Evolutionary conservation across 2,888 invertebrate species (phyloP).

Genomic region (Volucella inanis): DNA sequence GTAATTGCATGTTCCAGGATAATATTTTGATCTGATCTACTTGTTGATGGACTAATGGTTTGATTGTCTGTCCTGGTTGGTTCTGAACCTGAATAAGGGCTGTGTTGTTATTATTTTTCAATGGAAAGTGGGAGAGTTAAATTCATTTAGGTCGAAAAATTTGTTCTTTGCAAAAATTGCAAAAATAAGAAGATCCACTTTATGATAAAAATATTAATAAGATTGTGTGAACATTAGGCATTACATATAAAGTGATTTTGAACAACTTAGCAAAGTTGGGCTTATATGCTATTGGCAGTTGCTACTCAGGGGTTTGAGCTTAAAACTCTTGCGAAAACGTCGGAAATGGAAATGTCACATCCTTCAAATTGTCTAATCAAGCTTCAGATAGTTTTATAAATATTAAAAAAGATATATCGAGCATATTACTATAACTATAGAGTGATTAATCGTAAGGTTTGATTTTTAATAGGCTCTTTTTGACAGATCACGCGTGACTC

Average conservation of each 20-base stretch:
- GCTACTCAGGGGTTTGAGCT: too few relatives aligned
- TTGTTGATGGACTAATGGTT: constrained; percentile 58
- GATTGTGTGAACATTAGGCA: neutral
- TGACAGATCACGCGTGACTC: too few relatives aligned
- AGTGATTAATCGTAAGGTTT: too few relatives aligned
- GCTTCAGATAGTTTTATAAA: too few relatives aligned
- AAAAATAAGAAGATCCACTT: neutral
- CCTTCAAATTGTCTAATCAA: too few relatives aligned
- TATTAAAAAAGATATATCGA: too few relatives aligned
- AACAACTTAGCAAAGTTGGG: too few relatives aligned
- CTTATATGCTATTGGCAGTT: too few relatives aligned
- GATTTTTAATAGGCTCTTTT: too few relatives aligned
- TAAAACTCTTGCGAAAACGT: too few relatives aligned
- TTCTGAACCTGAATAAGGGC: constrained; percentile 23
- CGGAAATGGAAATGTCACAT: too few relatives aligned
- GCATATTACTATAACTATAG: too few relatives aligned
- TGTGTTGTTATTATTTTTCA: constrained; percentile 61
- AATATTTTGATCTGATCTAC: constrained; percentile 74
- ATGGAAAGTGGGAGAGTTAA: constrained; percentile 18
- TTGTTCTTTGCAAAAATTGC: constrained; percentile 39
- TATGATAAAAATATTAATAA: constrained; percentile 19
- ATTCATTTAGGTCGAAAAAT: neutral
- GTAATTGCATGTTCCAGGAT: constrained; percentile 71
- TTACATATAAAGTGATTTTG: neutral
- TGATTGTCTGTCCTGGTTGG: constrained; percentile 16